Evolutionary conservation across 2,888 invertebrate genomes (phyloP), one percentile per base, ranked within the genome.

Genomic region (Aromia moschata): DNA sequence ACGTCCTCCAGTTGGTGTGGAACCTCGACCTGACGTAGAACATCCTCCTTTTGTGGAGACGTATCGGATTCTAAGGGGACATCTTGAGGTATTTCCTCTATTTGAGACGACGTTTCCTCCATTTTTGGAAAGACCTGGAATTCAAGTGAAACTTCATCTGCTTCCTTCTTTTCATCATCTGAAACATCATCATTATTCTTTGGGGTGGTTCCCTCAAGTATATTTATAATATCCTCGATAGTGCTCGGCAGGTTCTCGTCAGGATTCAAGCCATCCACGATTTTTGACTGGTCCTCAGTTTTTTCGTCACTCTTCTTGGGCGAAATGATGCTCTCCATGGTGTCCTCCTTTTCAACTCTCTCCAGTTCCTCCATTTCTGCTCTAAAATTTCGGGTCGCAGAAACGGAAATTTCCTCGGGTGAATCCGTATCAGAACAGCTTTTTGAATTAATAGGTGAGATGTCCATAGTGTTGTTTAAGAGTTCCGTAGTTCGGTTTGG

Each of bases 401-500:
- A 9, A 16, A 41, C 25, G 1, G 56, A 38, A 16, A 11, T 52
- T 30, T 49, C 53, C 45, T 41, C 38, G 2, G 57, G 54, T 5
- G 38, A 49, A 0, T 64, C 67, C 11, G 38, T 54, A 30, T 51
- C 51, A 3, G 67, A 64, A 41, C 56, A 43, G 30, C 53, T 55
- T 30, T 70, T 69, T 0, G 69, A 77, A 75, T 83, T 83, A 58
- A 87, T 87, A 0, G 87, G 87, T 0, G 87, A 87, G 75, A 88
- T 86, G 73, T 87, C 84, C 12, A 83, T 65, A 5, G 87, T 87
- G 61, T 83, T 82, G 68, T 84, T 83, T 11, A 87, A 72, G 58
- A 88, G 83, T 72, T 86, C 86, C 69, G 81, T 77, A 56, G 84
- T 78, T 60, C 74, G 71, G 33, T 68, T 76, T 3, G 80, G 79